phyloP scores from a whole-genome alignment of 1,140 invertebrate species.

The Rhizoglyphus robini region DNA sequence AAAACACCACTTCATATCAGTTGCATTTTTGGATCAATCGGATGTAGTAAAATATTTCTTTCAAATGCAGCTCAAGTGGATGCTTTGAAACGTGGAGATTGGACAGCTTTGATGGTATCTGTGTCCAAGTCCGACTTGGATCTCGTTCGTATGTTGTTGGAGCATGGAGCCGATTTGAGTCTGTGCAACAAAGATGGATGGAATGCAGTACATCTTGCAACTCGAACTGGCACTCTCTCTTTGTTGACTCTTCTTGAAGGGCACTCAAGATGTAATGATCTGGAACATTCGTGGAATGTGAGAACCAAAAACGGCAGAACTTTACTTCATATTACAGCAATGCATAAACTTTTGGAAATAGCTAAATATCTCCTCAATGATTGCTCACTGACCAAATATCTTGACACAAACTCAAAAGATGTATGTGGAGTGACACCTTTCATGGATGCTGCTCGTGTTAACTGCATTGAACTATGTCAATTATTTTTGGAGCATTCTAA shows the following conservation, averaged over 20 bases:
- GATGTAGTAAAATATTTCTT: background rate
- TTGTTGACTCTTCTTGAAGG: constrained; percentile 34
- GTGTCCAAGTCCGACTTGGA: constrained; percentile 38
- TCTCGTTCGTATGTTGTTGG: constrained; percentile 38
- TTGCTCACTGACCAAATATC: background rate
- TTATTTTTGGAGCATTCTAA: background rate
- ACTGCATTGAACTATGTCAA: background rate
- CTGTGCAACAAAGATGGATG: constrained; percentile 54
- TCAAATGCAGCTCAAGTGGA: constrained; percentile 30
- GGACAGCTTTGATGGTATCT: constrained; percentile 56
- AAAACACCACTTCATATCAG: constrained; percentile 7
- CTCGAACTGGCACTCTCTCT: constrained; percentile 40
- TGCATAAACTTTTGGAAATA: background rate
- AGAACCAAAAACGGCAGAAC: background rate
- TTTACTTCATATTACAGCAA: background rate
- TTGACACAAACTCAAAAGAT: background rate
- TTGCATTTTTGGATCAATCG: background rate
- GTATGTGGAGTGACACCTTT: constrained; percentile 9
- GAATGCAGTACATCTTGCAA: constrained; percentile 47
- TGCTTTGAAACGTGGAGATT: constrained; percentile 48
- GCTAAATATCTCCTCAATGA: background rate
- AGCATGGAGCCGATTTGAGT: constrained; percentile 37
- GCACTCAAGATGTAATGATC: background rate
- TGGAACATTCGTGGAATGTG: background rate
- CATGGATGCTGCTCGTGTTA: constrained; percentile 7